These are phyloP conservation scores for Ascaphus truei DNA, from an alignment of 2,113 vertebrate genomes.

Conservation along the genomic window DNA sequence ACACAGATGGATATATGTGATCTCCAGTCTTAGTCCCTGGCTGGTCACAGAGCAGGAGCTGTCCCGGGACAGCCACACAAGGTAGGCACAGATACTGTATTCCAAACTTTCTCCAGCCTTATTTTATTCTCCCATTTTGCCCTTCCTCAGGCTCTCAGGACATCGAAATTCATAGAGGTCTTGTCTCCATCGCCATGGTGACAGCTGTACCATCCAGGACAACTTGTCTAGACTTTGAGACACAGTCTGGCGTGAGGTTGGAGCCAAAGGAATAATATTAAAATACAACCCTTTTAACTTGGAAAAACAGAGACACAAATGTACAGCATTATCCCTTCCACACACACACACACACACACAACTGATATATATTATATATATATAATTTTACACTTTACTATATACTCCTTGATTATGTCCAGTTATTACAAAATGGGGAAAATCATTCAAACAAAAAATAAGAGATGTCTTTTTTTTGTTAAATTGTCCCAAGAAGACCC, in stretches of 20 bases:
- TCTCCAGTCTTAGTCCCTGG: constrained; percentile 28
- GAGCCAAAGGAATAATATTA: constrained; percentile 66
- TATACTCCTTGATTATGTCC: no score
- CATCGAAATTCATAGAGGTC: constrained; percentile 74
- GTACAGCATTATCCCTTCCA: no score
- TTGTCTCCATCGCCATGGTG: constrained; percentile 82
- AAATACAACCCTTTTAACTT: constrained; percentile 27
- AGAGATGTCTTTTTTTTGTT: not conserved
- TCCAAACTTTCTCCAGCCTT: constrained; percentile 43
- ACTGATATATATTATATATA: no score
- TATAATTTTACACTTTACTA: no score
- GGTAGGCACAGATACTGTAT: constrained; percentile 27
- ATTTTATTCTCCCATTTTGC: constrained; percentile 22
- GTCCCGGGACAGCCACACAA: constrained; percentile 24
- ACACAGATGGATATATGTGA: constrained; percentile 40
- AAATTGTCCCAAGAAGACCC: constrained; percentile 35
- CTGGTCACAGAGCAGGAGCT: constrained; percentile 32
- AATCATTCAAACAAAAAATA: not conserved
- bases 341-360: no score
- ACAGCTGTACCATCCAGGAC: constrained; percentile 74
- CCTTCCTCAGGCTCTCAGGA: constrained; percentile 48
- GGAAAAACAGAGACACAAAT: constrained; percentile 14
- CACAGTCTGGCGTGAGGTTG: constrained; percentile 69
- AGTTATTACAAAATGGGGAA: not conserved
- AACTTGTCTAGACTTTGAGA: constrained; percentile 75